Base-by-base conservation (phyloP, 1,140 invertebrate species). In the Oscheius sp. region DNA sequence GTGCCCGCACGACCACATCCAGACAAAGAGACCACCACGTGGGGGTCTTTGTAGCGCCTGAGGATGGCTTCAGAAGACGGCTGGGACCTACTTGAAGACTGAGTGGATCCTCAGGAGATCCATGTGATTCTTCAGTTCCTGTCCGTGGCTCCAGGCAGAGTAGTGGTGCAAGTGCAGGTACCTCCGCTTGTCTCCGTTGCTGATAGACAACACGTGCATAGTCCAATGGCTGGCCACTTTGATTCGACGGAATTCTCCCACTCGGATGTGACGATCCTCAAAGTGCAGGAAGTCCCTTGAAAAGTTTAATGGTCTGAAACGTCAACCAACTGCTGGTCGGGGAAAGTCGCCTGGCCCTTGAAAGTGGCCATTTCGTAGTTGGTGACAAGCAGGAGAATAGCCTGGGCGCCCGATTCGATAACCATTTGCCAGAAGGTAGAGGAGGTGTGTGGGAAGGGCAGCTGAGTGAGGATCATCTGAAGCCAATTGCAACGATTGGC, bases 111-210 rank as follows among this genome's bases (percentile, higher is more conserved):
- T 55, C 49, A 7, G 28, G 7, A 55, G 49, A 23, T 55, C 49
- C 49, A 13, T 55, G 49, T 55, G 28, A 26, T 55, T 55, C 49
- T 55, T 55, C 4, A 55, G 67, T 10, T 58, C 35, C 32, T 31
- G 36, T 32, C 55, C 55, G 52, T 68, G 67, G 13, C 18, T n/a
- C 67, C 67, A 68, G n/a, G 20, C n/a, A 15, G 3, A 38, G 52
- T 68, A 68, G 52, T 68, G 67, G 23, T 68, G 67, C n/a, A 68
- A 20, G 52, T 68, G 67, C 13, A 68, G 67, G 35, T 58, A 68
- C 28, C 55, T 58, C 34, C 61, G 58, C 28, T 68, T 58, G 26
- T 68, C 52, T 4, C 67, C 67, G 28, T 68, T 68, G 23, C 36
- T 42, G 7, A 68, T 55, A 31, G 49, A 38, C n/a, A 68, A 23